These are phyloP conservation scores for Noctua janthina DNA, from an alignment of 2,888 invertebrate species.

Conservation along the genomic window DNA sequence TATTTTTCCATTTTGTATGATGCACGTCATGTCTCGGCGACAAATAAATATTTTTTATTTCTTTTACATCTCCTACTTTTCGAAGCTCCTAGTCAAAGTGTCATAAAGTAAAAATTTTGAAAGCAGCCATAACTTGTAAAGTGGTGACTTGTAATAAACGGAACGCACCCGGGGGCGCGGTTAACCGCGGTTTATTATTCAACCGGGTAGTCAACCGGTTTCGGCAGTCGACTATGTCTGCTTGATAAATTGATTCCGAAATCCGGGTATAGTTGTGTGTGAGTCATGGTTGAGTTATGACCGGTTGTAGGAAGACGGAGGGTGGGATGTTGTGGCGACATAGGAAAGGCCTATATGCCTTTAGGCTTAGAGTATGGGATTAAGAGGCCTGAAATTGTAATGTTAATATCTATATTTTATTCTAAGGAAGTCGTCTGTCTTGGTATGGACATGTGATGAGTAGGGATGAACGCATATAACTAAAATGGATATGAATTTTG, in stretches of 20 bases:
- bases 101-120: constrained; percentile 56
- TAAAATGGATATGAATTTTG: too few species aligned
- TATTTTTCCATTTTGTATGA: too few species aligned
- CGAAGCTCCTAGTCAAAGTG: constrained; percentile 3
- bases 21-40: too few species aligned
- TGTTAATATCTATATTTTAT: too few species aligned
- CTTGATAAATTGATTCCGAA: constrained; percentile 61
- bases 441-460: too few species aligned
- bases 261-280: constrained; percentile 39
- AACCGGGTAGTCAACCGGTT: constrained; percentile 52
- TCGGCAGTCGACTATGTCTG: constrained; percentile 47
- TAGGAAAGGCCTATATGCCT: too few species aligned
- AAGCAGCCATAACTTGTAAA: constrained; percentile 42
- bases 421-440: too few species aligned
- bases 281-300: constrained; percentile 40
- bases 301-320: not conserved
- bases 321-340: constrained; percentile 21
- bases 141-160: constrained; percentile 52
- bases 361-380: not conserved
- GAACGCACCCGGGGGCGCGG: constrained; percentile 49
- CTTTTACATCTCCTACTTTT: not conserved
- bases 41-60: too few species aligned
- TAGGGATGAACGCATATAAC: too few species aligned
- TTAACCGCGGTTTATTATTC: constrained; percentile 61
- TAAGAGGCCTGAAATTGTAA: not conserved